phyloP scores from a whole-genome alignment of 2,113 vertebrate species.

The Crotalus tigris region DNA sequence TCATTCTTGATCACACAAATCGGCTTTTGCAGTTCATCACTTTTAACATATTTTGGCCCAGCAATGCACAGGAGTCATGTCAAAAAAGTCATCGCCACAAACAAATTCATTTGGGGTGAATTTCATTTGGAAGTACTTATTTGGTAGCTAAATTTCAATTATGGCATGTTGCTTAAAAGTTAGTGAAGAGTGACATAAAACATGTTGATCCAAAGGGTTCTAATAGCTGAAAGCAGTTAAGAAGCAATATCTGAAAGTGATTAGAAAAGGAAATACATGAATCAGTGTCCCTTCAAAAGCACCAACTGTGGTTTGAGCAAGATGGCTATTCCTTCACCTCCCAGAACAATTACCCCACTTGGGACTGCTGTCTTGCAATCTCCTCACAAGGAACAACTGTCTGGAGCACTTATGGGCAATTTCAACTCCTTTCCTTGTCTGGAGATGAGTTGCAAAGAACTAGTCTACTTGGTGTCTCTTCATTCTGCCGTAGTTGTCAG shows the following conservation, averaged over 20 bases:
- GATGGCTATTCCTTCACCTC: neutral
- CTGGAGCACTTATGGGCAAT: neutral
- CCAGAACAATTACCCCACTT: neutral
- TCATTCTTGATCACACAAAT: neutral
- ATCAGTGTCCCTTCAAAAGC: neutral
- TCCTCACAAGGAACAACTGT: neutral
- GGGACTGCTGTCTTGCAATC: neutral
- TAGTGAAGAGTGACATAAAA: neutral
- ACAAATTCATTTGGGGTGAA: neutral
- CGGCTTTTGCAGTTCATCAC: neutral
- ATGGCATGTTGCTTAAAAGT: neutral
- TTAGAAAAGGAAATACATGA: neutral
- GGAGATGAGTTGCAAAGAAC: neutral
- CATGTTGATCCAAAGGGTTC: neutral
- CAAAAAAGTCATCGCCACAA: neutral
- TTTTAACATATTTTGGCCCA: neutral
- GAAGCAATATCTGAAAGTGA: neutral
- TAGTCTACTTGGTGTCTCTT: neutral
- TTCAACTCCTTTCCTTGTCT: neutral
- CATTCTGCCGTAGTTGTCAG: neutral
- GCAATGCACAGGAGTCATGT: neutral
- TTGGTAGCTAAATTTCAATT: neutral
- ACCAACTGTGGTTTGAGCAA: neutral
- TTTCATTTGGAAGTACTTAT: neutral
- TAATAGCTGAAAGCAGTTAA: neutral